Evolutionary conservation across 2,888 invertebrate species (phyloP), one percentile per base, ranked within the genome.

Genomic region (Morpho helenor): DNA sequence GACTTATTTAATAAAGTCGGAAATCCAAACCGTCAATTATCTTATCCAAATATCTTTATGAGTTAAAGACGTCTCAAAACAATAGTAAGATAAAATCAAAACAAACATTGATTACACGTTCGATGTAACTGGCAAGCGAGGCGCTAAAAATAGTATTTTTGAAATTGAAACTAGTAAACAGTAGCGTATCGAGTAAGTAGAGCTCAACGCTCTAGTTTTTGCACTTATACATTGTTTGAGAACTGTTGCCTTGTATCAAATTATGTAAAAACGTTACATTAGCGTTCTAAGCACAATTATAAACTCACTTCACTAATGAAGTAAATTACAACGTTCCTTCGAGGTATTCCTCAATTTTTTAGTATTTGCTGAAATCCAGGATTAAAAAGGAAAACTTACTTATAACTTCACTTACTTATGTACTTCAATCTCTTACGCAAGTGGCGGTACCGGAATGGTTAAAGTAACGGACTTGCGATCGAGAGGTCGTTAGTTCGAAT

Each of bases 191-290:
- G 59, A 47, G 47, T 50, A 55, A 61, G 54, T 63, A 57, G 64
- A 62, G 56, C 60, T 60, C 58, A 50, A 61, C 59, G 65, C 23
- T 60, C 65, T 59, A 66, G 52, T 62, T 68, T 65, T 55, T 59
- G 74, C 76, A 68, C 68, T 72, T 63, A 31, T 31, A 65, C 60
- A 59, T 50, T 56, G 61, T 59, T 66, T 75, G 74, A 77, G 76
- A 79, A 75, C 69, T 64, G 70, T 70, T 79, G 71, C 82, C 82
- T 82, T 82, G 82, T 61, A 78, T 73, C 70, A 71, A 73, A 75
- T 76, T 63, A 59, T 51, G 49, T 43, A 73, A 71, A 66, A 70
- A 62, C 61, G 63, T 73, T 76, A 71, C 73, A 70, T 70, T 67
- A 71, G 68, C 64, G 70, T 70, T 65, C 43, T 55, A 8, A 41